A percentile compares a stretch with the other conserved stretches of the same genome.
Conservation (phyloP, 2,888 invertebrate genomes). For the Nineta flava region DNA sequence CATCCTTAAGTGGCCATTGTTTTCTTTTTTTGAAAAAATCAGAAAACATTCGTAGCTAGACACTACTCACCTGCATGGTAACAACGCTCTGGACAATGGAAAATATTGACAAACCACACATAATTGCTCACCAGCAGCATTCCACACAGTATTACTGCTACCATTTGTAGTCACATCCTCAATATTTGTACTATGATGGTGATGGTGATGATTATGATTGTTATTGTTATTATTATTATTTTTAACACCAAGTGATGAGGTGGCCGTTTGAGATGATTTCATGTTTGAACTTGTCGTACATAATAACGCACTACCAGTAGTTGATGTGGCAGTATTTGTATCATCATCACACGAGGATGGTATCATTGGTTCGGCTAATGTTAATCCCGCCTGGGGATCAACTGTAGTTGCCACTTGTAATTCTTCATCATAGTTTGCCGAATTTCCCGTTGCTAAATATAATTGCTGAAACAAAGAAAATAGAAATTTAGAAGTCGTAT, state of each 20-base stretch:
- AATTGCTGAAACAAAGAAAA: conserved; percentile 46
- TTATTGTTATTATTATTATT: not conserved
- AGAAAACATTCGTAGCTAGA: too few species aligned
- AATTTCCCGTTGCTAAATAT: conserved; percentile 55
- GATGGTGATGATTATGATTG: too few species aligned
- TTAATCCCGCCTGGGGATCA: conserved; percentile 18
- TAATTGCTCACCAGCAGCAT: conserved; percentile 39
- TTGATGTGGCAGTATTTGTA: conserved; percentile 9
- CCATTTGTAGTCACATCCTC: conserved; percentile 13
- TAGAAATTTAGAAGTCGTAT: not conserved
- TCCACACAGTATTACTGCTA: conserved; percentile 34
- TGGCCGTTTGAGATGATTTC: conserved; percentile 8
- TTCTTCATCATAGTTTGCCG: conserved; percentile 34
- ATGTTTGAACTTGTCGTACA: conserved; percentile 19
- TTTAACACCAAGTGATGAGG: not conserved
- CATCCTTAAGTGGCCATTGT: too few species aligned
- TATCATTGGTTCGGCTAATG: conserved; percentile 34
- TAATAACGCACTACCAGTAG: conserved; percentile 7
- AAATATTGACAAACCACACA: conserved; percentile 75
- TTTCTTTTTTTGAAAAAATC: too few species aligned
- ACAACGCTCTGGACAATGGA: conserved; percentile 59
- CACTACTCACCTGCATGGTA: conserved; percentile 46
- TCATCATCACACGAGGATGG: conserved; percentile 23
- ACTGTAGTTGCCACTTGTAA: conserved; percentile 20
- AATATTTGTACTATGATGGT: too few species aligned